Evolutionary conservation across 2,888 invertebrate species (phyloP).

Genomic region (Eilema depressum): DNA sequence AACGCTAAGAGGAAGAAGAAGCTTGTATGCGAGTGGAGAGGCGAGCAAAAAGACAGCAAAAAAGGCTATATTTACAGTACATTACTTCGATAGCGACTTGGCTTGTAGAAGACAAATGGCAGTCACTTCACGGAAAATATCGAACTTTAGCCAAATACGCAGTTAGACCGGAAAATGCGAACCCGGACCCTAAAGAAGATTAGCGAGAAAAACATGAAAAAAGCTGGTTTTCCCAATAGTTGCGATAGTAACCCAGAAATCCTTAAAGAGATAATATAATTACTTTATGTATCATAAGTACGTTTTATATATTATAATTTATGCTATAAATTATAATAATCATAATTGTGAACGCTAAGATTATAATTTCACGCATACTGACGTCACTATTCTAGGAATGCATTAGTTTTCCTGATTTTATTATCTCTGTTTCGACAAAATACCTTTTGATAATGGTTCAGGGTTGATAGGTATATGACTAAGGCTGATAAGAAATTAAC

Average conservation of each 20-base stretch:
- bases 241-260: neutral
- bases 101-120: too few species aligned
- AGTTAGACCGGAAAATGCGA: too few species aligned
- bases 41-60: too few species aligned
- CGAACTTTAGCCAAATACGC: too few species aligned
- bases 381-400: neutral
- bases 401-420: neutral
- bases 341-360: neutral
- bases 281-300: neutral
- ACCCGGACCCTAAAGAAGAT: neutral
- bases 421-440: neutral
- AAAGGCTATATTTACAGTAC: too few species aligned
- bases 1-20: too few species aligned
- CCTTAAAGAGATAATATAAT: neutral
- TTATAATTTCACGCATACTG: neutral
- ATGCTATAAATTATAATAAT: neutral
- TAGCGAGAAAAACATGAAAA: neutral
- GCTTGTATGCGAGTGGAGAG: too few species aligned
- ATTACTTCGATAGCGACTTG: too few species aligned
- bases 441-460: neutral
- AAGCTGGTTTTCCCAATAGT: neutral
- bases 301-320: neutral
- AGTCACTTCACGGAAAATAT: too few species aligned
- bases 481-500: too few species aligned
- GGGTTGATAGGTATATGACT: too few species aligned